Percentiles rank a stretch among this genome's conserved stretches.
phyloP scores from a whole-genome alignment of 2,888 invertebrate genomes.

The Epirrhoe tristata region DNA sequence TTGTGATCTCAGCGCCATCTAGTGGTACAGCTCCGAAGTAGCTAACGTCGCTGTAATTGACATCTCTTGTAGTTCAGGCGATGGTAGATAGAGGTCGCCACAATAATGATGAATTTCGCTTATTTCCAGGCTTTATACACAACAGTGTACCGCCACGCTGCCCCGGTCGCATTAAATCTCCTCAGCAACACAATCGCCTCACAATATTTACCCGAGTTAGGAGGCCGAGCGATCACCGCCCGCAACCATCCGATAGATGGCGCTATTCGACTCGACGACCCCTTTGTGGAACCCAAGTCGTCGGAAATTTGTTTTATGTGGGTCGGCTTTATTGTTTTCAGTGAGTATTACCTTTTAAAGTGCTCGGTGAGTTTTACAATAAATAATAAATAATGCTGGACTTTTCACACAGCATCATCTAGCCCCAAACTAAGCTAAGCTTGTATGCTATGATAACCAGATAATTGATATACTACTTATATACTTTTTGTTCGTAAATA shows the following conservation, averaged over 20 bases:
- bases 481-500: no score
- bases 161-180: slow-evolving; percentile 81
- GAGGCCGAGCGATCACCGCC: slow-evolving; percentile 49
- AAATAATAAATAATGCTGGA: no score
- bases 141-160: slow-evolving; percentile 80
- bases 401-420: no score
- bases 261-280: neutral
- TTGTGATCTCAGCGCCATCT: no score
- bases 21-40: no score
- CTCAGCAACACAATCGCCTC: slow-evolving; percentile 72
- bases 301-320: slow-evolving; percentile 37
- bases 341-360: slow-evolving; percentile 53
- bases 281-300: slow-evolving; percentile 46
- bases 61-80: no score
- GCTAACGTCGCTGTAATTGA: no score
- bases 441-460: no score
- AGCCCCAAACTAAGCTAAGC: no score
- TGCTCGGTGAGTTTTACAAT: no score
- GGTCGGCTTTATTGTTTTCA: slow-evolving; percentile 46
- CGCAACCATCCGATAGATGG: slow-evolving; percentile 55
- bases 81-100: no score
- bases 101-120: neutral
- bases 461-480: no score
- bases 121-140: slow-evolving; percentile 72
- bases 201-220: slow-evolving; percentile 39